Evolutionary conservation across 2,797 vertebrate genomes (phyloP), one percentile per base, ranked within the genome.

Genomic region (Macropodus opercularis): DNA sequence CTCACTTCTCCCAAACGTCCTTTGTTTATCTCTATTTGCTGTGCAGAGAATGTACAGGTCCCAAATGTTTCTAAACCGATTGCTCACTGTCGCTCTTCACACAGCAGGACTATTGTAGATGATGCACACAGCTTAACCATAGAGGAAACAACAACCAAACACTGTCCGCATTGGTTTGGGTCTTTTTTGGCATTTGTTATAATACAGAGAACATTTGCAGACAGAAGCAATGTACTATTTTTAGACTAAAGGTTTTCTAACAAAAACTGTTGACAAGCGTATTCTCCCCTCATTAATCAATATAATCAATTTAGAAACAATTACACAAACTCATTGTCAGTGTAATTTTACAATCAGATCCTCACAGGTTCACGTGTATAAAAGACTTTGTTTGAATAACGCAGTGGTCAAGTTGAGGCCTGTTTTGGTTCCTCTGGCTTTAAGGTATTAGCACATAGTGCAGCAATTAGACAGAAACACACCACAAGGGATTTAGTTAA

Each of bases 401-500:
- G 59, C 8, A 4, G 40, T 22, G 29, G 50, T 69, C 64, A 48
- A 67, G 65, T 47, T 48, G 34, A 63, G 72, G 41, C 50, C 38
- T 55, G 6, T 59, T 65, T 27, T 19, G 36, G 42, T 31, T 26
- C 59, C 58, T 77, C 48, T 26, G 72, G 47, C 46, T 70, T 72
- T n/a, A 42, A 63, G 57, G 54, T 46, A 51, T 85, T 63, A 87
- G 52, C 43, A 38, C 72, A 69, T 22, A 55, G 72, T 69, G 61
- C 60, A 39, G 72, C 85, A 49, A 87, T 79, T 83, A 84, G 57
- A 54, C 54, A 50, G 77, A 63, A 69, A 79, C 83, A 81, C 86
- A 80, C 81, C 81, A 57, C 67, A 46, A 79, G 61, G 75, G 85
- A 87, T 87, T 89, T 81, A 58, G 69, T 41, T 29, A 43, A 66